Conservation (phyloP, 1,140 invertebrate species). For the Elysia chlorotica region DNA sequence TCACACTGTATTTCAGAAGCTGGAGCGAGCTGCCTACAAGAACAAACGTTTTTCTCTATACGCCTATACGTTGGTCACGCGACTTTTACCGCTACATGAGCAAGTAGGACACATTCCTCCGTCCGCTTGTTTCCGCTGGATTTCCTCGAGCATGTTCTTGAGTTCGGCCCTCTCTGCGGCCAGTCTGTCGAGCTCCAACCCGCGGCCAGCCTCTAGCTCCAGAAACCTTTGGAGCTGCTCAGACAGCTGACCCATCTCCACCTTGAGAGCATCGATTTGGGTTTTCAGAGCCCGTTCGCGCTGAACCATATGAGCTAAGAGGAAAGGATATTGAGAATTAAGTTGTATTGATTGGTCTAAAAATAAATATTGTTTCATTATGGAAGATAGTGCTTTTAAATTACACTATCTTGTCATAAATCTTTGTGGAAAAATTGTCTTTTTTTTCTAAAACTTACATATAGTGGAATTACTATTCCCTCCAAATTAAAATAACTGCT, state of each 20-base stretch:
- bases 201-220: slow-evolving; percentile 39
- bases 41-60: too few species aligned
- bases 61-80: too few species aligned
- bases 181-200: slow-evolving; percentile 43
- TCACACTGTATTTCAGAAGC: too few species aligned
- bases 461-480: too few species aligned
- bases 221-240: slow-evolving; percentile 23
- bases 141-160: slow-evolving; percentile 32
- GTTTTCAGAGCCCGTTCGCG: slow-evolving; percentile 42
- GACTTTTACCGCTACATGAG: slow-evolving; percentile 12
- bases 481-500: too few species aligned
- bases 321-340: background rate
- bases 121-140: slow-evolving; percentile 15
- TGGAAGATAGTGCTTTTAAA: too few species aligned
- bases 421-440: too few species aligned
- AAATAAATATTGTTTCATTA: background rate
- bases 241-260: slow-evolving; percentile 31
- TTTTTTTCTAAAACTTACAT: too few species aligned
- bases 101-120: background rate
- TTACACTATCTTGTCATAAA: too few species aligned
- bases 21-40: too few species aligned
- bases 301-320: slow-evolving; percentile 52
- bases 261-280: slow-evolving; percentile 42
- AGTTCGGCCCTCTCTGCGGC: slow-evolving; percentile 46
- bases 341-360: background rate